Conservation (phyloP, 1,140 invertebrate species). For the Battus philenor region DNA sequence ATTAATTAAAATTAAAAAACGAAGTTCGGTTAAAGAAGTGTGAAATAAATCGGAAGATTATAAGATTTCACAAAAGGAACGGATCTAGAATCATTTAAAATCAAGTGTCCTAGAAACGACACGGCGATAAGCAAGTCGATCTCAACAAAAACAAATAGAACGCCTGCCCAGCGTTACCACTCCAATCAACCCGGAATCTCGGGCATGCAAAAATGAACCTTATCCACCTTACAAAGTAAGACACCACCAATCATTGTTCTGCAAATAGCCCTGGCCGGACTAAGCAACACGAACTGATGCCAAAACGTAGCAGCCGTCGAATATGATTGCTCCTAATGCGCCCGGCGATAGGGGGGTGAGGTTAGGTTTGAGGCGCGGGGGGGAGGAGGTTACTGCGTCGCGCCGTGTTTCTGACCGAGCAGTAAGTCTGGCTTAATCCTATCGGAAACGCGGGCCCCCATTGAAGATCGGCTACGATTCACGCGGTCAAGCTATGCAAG, state of each 20-base stretch:
- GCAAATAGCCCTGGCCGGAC: constrained; percentile 55
- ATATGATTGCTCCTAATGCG: constrained; percentile 74
- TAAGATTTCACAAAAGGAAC: background rate
- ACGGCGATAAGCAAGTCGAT: constrained; percentile 18
- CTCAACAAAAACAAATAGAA: constrained; percentile 25
- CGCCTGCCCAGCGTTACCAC: constrained; percentile 18
- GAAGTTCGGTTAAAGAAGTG: no score
- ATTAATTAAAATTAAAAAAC: no score
- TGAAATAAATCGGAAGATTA: no score
- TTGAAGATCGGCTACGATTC: constrained; percentile 60
- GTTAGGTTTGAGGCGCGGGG: constrained; percentile 29
- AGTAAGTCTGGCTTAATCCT: constrained; percentile 75
- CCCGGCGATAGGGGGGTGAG: constrained; percentile 29
- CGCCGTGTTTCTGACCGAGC: constrained; percentile 69
- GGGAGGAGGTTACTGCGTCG: constrained; percentile 46
- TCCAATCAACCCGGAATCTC: constrained; percentile 24
- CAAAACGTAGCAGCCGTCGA: constrained; percentile 71
- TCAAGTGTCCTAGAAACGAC: constrained; percentile 23
- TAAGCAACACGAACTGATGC: constrained; percentile 69
- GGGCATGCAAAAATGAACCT: constrained; percentile 32
- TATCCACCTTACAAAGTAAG: constrained; percentile 55
- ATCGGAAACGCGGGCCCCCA: constrained; percentile 71
- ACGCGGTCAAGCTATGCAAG: constrained; percentile 24
- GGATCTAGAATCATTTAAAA: constrained; percentile 5
- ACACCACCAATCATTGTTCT: constrained; percentile 66